Evolutionary conservation across 2,113 vertebrate genomes (phyloP).

Genomic region (Amblyornis subalaris): DNA sequence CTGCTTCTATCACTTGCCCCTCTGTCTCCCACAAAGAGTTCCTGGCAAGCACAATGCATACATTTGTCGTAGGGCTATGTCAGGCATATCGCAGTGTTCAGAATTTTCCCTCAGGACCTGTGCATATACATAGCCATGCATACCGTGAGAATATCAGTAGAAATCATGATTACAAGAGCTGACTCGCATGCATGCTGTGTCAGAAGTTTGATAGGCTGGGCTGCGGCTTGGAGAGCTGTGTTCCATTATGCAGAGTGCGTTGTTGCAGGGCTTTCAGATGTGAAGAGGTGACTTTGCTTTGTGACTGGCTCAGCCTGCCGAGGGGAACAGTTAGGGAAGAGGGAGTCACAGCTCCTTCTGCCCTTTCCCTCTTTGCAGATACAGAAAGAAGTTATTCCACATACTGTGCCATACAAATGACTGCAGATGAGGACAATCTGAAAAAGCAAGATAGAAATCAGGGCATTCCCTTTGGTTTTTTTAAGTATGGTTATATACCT

Average conservation of each 20-base stretch:
- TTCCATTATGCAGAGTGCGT: accelerated
- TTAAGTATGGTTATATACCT: not conserved
- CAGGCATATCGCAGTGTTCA: not conserved
- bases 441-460: not conserved
- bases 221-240: not conserved
- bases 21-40: not conserved
- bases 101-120: not conserved
- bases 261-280: not conserved
- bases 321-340: not conserved
- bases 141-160: not conserved
- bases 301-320: not conserved
- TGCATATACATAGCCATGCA: not conserved
- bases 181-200: not conserved
- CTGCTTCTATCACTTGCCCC: not conserved
- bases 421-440: not conserved
- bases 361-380: not conserved
- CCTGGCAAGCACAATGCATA: not conserved
- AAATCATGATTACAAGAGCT: not conserved
- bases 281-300: not conserved
- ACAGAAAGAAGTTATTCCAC: not conserved
- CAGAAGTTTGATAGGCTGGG: not conserved
- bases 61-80: not conserved
- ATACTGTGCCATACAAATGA: not conserved
- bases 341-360: not conserved
- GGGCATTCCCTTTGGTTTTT: not conserved